A percentile compares a stretch with the other conserved stretches of the same genome.
Conservation (phyloP, 2,797 vertebrate genomes). For the Naso thynnoides region DNA sequence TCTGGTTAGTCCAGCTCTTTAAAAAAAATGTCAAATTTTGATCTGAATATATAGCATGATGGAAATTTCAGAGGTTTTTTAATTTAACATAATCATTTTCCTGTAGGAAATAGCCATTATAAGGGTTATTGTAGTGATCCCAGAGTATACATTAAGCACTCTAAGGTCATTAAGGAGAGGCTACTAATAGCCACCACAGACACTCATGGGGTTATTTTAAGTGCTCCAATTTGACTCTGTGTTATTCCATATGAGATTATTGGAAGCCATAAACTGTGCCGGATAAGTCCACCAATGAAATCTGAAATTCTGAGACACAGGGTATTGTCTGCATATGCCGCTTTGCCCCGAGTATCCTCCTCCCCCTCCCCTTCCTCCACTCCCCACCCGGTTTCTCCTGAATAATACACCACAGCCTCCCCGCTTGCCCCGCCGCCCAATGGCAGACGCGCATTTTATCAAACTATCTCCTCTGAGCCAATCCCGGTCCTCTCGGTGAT, state of each 20-base stretch:
- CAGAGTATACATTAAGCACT: slow-evolving; percentile 22
- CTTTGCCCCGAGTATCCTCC: slow-evolving; percentile 63
- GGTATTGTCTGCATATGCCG: slow-evolving; percentile 76
- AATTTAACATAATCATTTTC: slow-evolving; percentile 18
- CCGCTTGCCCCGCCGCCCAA: slow-evolving; percentile 58
- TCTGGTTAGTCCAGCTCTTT: slow-evolving; percentile 21
- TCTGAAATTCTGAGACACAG: slow-evolving; percentile 59
- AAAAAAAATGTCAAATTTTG: background rate
- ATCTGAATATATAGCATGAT: background rate
- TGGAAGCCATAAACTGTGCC: slow-evolving; percentile 41
- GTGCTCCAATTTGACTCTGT: slow-evolving; percentile 34
- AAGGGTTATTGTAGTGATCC: slow-evolving; percentile 33
- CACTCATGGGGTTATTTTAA: slow-evolving; percentile 21
- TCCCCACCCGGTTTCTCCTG: slow-evolving; percentile 74
- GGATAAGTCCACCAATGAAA: slow-evolving; percentile 59
- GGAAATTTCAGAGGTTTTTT: background rate
- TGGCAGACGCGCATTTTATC: slow-evolving; percentile 66
- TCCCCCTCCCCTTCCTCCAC: slow-evolving; percentile 55
- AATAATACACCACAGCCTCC: slow-evolving; percentile 69
- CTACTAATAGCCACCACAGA: slow-evolving; percentile 34
- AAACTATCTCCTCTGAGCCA: slow-evolving; percentile 76
- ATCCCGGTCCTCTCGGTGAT: slow-evolving; percentile 71
- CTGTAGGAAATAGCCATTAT: slow-evolving; percentile 25
- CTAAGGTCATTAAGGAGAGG: slow-evolving; percentile 33
- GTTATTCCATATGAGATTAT: slow-evolving; percentile 56